Conservation (phyloP, 2,113 vertebrate genomes). For the Dendrocopos noguchii region DNA sequence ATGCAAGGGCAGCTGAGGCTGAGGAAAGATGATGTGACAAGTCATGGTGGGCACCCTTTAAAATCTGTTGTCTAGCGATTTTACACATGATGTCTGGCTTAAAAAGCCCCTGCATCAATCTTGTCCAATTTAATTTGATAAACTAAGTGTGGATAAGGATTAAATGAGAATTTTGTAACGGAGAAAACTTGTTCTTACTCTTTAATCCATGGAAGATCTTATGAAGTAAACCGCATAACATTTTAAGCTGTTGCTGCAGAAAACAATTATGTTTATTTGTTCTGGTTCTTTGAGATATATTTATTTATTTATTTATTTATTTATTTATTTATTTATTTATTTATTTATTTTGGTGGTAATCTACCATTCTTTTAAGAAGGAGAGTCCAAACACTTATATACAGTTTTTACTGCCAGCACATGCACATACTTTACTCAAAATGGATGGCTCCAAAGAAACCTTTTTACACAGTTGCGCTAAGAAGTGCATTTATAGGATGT, state of each 20-base stretch:
- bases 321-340: too few species aligned
- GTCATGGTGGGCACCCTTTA: conserved; percentile 89
- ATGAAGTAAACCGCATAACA: conserved; percentile 67
- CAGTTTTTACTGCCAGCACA: neutral
- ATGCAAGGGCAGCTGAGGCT: conserved; percentile 82
- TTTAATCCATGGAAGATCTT: conserved; percentile 80
- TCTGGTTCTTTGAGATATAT: neutral
- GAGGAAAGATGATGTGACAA: conserved; percentile 92
- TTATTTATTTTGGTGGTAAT: neutral
- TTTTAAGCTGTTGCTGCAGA: conserved; percentile 36
- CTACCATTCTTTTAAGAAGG: neutral
- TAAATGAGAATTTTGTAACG: conserved; percentile 95
- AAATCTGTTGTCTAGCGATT: conserved; percentile 98
- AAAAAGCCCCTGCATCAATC: conserved; percentile 91
- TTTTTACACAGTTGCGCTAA: neutral
- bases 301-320: neutral
- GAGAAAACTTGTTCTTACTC: conserved; percentile 80
- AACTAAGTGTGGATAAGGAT: conserved; percentile 97
- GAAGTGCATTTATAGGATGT: neutral
- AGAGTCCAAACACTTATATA: neutral
- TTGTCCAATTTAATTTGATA: conserved; percentile 99
- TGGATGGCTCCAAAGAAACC: neutral
- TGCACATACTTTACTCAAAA: neutral
- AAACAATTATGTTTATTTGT: conserved; percentile 25
- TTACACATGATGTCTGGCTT: conserved; percentile 94